Conservation (phyloP, 2,888 invertebrate species). For the Malachius bipustulatus region DNA sequence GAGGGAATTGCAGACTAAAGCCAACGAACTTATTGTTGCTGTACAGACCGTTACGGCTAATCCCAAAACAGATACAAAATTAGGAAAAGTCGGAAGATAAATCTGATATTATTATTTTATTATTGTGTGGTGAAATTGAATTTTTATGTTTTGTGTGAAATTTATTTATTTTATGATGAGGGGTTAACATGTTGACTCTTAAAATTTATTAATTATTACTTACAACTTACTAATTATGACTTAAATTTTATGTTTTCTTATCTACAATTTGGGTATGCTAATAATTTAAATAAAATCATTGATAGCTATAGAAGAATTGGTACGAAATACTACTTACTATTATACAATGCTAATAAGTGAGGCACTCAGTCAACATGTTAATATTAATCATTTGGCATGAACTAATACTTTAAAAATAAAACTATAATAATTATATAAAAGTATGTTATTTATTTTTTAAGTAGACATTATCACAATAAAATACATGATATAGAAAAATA, state of each 20-base stretch:
- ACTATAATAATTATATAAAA: conserved; percentile 3
- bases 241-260: too few species aligned
- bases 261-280: too few species aligned
- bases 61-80: conserved; percentile 88
- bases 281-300: too few species aligned
- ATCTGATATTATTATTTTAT: conserved; percentile 7
- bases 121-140: conserved; percentile 1
- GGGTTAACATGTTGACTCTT: conserved; percentile 8
- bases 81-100: conserved; percentile 81
- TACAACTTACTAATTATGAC: too few species aligned
- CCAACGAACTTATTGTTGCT: conserved; percentile 87
- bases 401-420: conserved; percentile 9
- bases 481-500: too few species aligned
- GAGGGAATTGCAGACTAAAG: conserved; percentile 77
- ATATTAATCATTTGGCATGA: too few species aligned
- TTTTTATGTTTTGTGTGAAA: conserved; percentile 5
- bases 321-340: too few species aligned
- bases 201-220: conserved; percentile 10
- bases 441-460: conserved; percentile 3
- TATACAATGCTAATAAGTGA: too few species aligned
- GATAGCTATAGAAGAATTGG: too few species aligned
- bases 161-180: conserved; percentile 11
- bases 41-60: conserved; percentile 90
- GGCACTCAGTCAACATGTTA: too few species aligned
- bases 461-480: too few species aligned